Base-by-base conservation (phyloP, 2,888 invertebrate species). In the Blomia tropicalis region DNA sequence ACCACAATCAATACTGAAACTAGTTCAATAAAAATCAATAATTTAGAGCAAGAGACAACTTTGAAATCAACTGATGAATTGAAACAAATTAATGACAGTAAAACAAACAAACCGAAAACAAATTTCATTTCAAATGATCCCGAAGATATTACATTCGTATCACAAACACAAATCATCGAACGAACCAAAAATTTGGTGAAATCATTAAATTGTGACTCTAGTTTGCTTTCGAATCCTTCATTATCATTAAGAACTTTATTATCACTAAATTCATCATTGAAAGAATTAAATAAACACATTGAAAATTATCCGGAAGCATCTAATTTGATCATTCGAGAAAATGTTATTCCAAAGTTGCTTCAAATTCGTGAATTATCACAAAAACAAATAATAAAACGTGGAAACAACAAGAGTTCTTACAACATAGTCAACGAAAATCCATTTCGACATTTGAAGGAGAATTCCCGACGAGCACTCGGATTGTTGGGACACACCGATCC, bases 401-500 rank as follows among this genome's bases (percentile, higher is more conserved):
- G 11, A 3, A 2, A 23, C 17, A 17, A 30, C 17, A 36, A 31
- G 2, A 1, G 2, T 23, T 27, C 11, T 25, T n/a, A 14, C 31
- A 56, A 30, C 11, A 14, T 17, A 14, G 14, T 56, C n/a, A 23
- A 56, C 29, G 29, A 56, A 36, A 56, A 25, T 56, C 29, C 25
- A 19, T 29, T 29, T 25, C 2, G 22, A 36, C 29, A 27, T 17
- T 17, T 56, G 2, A 56, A 56, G 14, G 56, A 56, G 23, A 56
- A 61, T n/a, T 61, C 61, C 1, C 2, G 27, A 1, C 61, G 43
- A 41, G 53, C 31, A 65, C 73, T 83, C 72, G 81, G 85, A 1
- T 73, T 87, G 64, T 73, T 87, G 67, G 89, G 89, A 0, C 78
- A 84, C 72, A 73, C 79, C 0, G 80, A 81, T 54, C 82, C 85